Conservation (phyloP, 2,113 vertebrate genomes). For the Proteles cristata region DNA sequence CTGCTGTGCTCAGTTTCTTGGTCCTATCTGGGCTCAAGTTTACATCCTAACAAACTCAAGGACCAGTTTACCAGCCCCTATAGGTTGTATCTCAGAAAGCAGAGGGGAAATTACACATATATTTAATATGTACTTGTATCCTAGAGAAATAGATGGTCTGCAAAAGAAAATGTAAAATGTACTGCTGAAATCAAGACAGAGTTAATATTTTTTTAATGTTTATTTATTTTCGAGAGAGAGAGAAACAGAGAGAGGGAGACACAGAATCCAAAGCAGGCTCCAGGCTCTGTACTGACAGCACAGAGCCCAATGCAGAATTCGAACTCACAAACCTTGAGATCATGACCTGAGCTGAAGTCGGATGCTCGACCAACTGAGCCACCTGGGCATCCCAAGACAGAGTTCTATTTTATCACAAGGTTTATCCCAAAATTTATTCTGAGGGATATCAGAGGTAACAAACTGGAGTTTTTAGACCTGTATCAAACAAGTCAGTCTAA, state of each 20-base stretch:
- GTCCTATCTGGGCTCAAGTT: neutral
- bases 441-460: neutral
- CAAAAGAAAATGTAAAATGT: neutral
- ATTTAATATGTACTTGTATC: neutral
- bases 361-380: too few species aligned
- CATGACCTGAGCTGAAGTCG: too few species aligned
- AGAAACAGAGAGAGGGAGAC: too few species aligned
- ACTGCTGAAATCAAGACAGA: neutral
- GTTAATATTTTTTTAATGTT: too few species aligned
- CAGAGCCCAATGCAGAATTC: too few species aligned
- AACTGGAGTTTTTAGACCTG: neutral
- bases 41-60: slow-evolving; percentile 2
- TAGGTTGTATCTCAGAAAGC: slow-evolving; percentile 38
- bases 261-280: too few species aligned
- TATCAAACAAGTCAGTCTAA: neutral
- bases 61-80: slow-evolving; percentile 55
- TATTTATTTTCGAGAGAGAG: too few species aligned
- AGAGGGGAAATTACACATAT: slow-evolving; percentile 44
- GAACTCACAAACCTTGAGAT: too few species aligned
- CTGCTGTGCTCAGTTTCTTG: neutral
- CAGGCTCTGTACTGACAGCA: too few species aligned
- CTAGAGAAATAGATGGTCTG: neutral
- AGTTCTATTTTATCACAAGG: neutral
- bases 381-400: too few species aligned
- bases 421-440: slow-evolving; percentile 24